Conservation (phyloP, 2,113 vertebrate species). For the Silurus asotus region DNA sequence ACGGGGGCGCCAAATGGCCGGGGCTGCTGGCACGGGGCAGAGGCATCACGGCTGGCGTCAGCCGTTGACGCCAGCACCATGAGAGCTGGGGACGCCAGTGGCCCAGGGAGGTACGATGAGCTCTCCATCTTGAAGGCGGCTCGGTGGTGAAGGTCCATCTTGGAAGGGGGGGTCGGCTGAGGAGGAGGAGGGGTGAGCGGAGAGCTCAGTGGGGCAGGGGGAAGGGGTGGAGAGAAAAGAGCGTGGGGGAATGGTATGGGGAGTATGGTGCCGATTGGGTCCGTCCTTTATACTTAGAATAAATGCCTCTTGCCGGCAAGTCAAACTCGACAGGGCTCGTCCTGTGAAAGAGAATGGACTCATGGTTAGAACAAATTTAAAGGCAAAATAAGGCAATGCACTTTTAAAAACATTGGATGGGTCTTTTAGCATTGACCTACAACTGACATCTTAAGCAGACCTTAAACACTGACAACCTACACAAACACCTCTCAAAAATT, state of each 20-base stretch:
- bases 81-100: slow-evolving; percentile 93
- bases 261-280: slow-evolving; percentile 49
- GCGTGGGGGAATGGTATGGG: slow-evolving; percentile 49
- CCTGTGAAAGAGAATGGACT: slow-evolving; percentile 43
- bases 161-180: slow-evolving; percentile 47
- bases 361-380: background rate
- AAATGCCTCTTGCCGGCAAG: slow-evolving; percentile 42
- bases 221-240: slow-evolving; percentile 66
- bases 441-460: slow-evolving; percentile 16
- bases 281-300: slow-evolving; percentile 37
- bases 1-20: slow-evolving; percentile 96
- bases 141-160: slow-evolving; percentile 98
- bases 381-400: background rate
- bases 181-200: slow-evolving; percentile 50
- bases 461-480: background rate
- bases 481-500: background rate
- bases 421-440: background rate
- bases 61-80: slow-evolving; percentile 99
- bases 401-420: background rate
- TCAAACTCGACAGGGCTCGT: slow-evolving; percentile 50
- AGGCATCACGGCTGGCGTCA: slow-evolving; percentile 95
- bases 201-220: slow-evolving; percentile 48
- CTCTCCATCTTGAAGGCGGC: slow-evolving; percentile 99
- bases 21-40: slow-evolving; percentile 95
- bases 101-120: slow-evolving; percentile 97